Conservation (phyloP, 2,113 vertebrate species). For the Nibea coibor region DNA sequence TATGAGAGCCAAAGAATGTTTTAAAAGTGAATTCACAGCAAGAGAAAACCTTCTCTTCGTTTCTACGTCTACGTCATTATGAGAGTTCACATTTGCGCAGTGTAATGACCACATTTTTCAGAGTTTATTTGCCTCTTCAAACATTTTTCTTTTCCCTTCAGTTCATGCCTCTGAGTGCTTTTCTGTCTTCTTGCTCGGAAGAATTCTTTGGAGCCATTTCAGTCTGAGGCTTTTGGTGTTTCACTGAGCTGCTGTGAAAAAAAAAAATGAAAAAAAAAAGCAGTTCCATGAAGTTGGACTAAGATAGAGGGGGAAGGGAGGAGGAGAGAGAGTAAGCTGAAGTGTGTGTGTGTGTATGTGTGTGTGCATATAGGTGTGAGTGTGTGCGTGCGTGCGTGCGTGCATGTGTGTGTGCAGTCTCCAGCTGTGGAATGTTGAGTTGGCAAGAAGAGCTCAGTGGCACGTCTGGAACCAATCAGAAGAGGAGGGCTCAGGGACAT, state of each 20-base stretch:
- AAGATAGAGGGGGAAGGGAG: constrained; percentile 67
- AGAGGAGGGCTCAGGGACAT: constrained; percentile 67
- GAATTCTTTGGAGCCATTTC: constrained; percentile 72
- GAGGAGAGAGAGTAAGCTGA: constrained; percentile 39
- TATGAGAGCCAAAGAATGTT: constrained; percentile 58
- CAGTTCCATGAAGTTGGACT: constrained; percentile 52
- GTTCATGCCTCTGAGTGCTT: constrained; percentile 47
- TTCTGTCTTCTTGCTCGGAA: constrained; percentile 57
- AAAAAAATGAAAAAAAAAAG: constrained; percentile 33
- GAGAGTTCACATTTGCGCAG: constrained; percentile 33
- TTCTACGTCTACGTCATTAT: constrained; percentile 1
- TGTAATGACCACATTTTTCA: constrained; percentile 9
- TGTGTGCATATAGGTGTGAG: constrained; percentile 42
- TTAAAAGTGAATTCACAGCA: constrained; percentile 32
- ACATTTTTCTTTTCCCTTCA: constrained; percentile 46
- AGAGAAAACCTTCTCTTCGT: background rate
- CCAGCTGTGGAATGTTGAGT: constrained; percentile 86
- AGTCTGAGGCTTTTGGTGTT: constrained; percentile 68
- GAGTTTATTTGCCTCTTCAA: constrained; percentile 32
- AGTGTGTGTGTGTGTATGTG: constrained; percentile 36
- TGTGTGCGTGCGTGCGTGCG: constrained; percentile 48
- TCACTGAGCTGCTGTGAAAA: constrained; percentile 58
- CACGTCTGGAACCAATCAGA: constrained; percentile 85
- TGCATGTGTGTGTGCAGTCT: constrained; percentile 65
- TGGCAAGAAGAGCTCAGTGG: constrained; percentile 83